phyloP scores from a whole-genome alignment of 2,113 vertebrate species.

The Columba livia region DNA sequence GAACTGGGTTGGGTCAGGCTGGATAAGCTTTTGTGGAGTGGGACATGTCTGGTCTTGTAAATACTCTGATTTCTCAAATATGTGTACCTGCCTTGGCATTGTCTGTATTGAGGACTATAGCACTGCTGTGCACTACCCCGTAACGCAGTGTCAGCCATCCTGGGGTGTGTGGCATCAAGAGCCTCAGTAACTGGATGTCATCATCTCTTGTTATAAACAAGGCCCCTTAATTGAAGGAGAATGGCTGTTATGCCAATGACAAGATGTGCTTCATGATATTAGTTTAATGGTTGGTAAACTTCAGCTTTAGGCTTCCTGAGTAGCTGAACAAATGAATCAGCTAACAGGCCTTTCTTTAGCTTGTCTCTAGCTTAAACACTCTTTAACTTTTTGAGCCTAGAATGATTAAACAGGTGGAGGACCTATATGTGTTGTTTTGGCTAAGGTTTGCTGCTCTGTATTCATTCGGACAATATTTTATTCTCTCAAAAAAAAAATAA shows the following conservation, averaged over 20 bases:
- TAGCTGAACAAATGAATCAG: not conserved
- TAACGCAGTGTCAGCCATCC: not conserved
- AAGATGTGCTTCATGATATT: not conserved
- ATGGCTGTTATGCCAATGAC: not conserved
- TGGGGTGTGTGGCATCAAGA: rapidly evolving
- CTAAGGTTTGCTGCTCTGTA: not conserved
- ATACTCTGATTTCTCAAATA: not conserved
- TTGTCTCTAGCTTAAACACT: not conserved
- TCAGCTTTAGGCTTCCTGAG: not conserved
- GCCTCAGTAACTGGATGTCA: not conserved
- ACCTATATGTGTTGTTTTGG: not conserved
- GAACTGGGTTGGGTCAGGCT: not conserved
- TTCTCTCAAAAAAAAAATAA: not conserved
- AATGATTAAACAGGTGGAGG: not conserved
- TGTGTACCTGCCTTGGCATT: not conserved
- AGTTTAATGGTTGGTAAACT: not conserved
- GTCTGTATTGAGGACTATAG: not conserved
- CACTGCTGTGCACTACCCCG: not conserved
- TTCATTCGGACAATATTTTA: not conserved
- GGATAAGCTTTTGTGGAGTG: not conserved
- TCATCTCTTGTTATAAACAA: not conserved
- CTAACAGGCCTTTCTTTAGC: not conserved
- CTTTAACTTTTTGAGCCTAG: not conserved
- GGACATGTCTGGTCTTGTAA: not conserved
- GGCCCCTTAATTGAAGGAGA: not conserved